A percentile compares a stretch with the other conserved stretches of the same genome.
Evolutionary conservation across 2,888 invertebrate genomes (phyloP).

Genomic region (Allacma fusca): DNA sequence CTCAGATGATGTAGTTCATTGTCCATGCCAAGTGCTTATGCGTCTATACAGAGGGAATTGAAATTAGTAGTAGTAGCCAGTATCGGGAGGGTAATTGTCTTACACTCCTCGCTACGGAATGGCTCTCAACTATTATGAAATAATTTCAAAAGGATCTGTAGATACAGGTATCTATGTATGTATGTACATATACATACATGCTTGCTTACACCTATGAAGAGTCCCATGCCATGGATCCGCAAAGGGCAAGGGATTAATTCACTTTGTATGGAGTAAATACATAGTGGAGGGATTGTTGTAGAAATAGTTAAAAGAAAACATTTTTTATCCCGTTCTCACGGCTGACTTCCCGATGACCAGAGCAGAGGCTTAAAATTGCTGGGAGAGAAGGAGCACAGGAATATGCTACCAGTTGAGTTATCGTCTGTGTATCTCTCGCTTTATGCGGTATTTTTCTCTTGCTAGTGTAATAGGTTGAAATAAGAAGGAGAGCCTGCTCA

Average conservation of each 20-base stretch:
- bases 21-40: not conserved
- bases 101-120: not conserved
- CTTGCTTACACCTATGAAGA: not conserved
- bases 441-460: not conserved
- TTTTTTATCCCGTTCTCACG: slow-evolving; percentile 39
- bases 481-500: slow-evolving; percentile 24
- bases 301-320: slow-evolving; percentile 17
- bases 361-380: too few species aligned
- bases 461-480: not conserved
- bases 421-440: not conserved
- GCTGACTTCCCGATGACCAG: slow-evolving; percentile 13
- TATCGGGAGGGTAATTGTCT: not conserved
- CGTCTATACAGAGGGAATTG: not conserved
- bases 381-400: too few species aligned
- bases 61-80: not conserved
- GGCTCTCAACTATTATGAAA: not conserved
- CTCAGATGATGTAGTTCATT: not conserved
- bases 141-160: not conserved
- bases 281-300: too few species aligned
- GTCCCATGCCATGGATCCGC: not conserved
- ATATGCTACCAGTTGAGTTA: too few species aligned
- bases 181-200: too few species aligned
- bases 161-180: too few species aligned
- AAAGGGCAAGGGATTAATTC: too few species aligned
- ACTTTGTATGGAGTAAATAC: too few species aligned